Base-by-base conservation (phyloP, 2,113 vertebrate genomes). In the Bujurquina vittata region DNA sequence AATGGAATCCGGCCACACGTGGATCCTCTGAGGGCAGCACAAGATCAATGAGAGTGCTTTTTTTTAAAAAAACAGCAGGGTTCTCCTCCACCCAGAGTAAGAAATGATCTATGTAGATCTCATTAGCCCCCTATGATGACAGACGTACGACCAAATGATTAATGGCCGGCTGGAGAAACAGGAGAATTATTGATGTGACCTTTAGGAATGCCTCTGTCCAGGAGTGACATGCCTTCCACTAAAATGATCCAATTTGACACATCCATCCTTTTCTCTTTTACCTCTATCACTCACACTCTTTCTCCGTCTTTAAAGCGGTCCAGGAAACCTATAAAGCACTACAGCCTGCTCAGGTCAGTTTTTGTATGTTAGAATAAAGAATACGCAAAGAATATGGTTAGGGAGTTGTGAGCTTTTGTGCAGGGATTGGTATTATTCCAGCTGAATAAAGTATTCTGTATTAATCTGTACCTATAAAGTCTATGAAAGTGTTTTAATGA, bases 61-160 rank as follows among this genome's bases (percentile, higher is more conserved):
- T 46, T 81, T 62, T 59, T n/a, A n/a, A 54, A 72, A 77, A 89
- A 74, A 81, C 83, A 88, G 86, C 80, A 49, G 77, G 74, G 63
- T 58, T 87, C 87, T 92, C 87, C 90, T 87, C 55, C 56, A 86
- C 79, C 83, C 77, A 83, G 60, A 84, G 69, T 80, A 86, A 90
- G 79, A 92, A 87, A 88, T 91, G 83, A 94, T 94, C 92, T 93
- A 93, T 92, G 91, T 88, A 88, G 85, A 93, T 94, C 90, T 93
- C 92, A 94, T 95, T 93, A 95, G 89, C 83, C 91, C 81, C 87
- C 88, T 79, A 90, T 92, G 91, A 95, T 91, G 93, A 93, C 91
- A 91, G 90, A 89, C 85, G 69, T 81, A 86, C 73, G 40, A 84
- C 85, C 84, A 74, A 85, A 89, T 94, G 92, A 94, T 94, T 91